Evolutionary conservation across 2,888 invertebrate genomes (phyloP).

Genomic region (Tenthredo livida): DNA sequence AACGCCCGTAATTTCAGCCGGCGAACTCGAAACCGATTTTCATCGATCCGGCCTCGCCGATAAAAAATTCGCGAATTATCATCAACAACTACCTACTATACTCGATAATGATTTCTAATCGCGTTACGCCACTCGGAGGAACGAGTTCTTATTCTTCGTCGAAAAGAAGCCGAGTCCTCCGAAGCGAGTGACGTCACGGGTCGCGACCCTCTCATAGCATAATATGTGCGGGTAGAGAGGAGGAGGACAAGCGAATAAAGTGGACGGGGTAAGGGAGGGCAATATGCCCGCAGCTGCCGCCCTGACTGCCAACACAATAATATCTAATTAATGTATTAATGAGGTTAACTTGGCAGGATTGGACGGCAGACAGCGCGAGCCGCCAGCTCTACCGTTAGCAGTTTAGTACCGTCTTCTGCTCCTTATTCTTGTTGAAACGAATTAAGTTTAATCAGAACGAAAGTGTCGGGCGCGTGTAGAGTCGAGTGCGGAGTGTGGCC

Average conservation of each 20-base stretch:
- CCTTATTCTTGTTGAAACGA: slow-evolving; percentile 67
- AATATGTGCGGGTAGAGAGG: slow-evolving; percentile 57
- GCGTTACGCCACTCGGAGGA: neutral
- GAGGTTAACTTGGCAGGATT: slow-evolving; percentile 77
- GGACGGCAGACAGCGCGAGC: slow-evolving; percentile 75
- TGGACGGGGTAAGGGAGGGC: slow-evolving; percentile 34
- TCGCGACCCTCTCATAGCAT: slow-evolving; percentile 64
- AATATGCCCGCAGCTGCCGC: slow-evolving; percentile 74
- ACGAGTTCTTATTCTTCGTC: neutral
- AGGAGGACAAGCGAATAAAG: slow-evolving; percentile 50
- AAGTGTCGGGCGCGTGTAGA: slow-evolving; percentile 71
- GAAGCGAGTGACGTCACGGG: slow-evolving; percentile 66
- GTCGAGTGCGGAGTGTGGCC: slow-evolving; percentile 58
- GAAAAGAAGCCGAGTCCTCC: neutral
- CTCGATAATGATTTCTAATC: neutral
- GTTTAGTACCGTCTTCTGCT: slow-evolving; percentile 63
- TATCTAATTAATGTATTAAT: slow-evolving; percentile 78
- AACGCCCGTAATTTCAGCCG: neutral
- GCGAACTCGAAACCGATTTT: neutral
- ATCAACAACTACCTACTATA: neutral
- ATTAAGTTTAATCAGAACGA: slow-evolving; percentile 73
- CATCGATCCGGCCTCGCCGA: neutral
- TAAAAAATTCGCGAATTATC: neutral
- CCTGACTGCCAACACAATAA: slow-evolving; percentile 76
- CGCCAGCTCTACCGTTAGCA: slow-evolving; percentile 55